Evolutionary conservation across 2,888 invertebrate species (phyloP), one percentile per base, ranked within the genome.

Genomic region (Yponomeuta sedellus): DNA sequence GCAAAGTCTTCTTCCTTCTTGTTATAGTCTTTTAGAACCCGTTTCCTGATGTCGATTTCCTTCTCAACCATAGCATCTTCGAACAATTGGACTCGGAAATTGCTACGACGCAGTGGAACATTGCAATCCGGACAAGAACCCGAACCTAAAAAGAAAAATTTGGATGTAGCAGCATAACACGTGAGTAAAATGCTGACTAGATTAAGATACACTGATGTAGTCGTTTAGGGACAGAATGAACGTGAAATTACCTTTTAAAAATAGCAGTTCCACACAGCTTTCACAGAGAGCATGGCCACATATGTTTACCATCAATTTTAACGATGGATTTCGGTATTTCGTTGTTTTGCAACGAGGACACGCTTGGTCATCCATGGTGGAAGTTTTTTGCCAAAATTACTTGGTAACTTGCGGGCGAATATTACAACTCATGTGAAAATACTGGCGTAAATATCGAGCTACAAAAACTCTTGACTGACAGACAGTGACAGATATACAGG

Each of bases 241-340:
- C 28, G 28, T n/a, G 5, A 5, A 44, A 44, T 74, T 88, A 95
- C 96, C 99, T 94, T 99, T 98, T 20, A 98, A 93, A 89, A 99
- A 99, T 40, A 99, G 89, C 69, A 98, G 92, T 82, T 99, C 98
- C 52, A 99, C 98, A 90, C 99, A 99, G 81, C 96, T 98, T 88
- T 99, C 98, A 89, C 99, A 99, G 75, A 99, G 91, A 57, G 98
- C 96, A 92, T 99, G 99, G 40, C 99, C 99, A 87, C 99, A 99
- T 67, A 97, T 95, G 84, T 99, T 99, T 69, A 99, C 99, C 97
- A 99, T 96, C 92, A 99, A 93, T 82, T 98, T 98, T 66, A 99
- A 86, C 0, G 97, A 97, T 52, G 99, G 99, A 91, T 99, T 99
- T 85, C 98, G 94, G 82, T 98, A 99, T 90, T 99, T 99, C 64